Base-by-base conservation (phyloP, 1,140 invertebrate species). In the Drosophila bipectinata region DNA sequence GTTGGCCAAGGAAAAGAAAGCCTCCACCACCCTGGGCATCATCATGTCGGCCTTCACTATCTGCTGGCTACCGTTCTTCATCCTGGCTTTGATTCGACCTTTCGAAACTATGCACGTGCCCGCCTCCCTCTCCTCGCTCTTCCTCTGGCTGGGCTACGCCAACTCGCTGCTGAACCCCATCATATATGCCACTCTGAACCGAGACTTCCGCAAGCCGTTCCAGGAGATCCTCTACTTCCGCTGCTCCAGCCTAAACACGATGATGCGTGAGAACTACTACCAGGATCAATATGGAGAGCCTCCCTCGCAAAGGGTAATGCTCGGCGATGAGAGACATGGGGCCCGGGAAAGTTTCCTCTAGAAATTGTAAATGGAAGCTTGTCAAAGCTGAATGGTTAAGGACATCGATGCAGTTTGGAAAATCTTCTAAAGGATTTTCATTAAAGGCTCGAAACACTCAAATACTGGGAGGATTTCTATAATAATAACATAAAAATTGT, bases 31-130 rank as follows among this genome's bases (percentile, higher is more conserved):
- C 0, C 93, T 99, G 58, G 98, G 98, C 10, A 99, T 99, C 57
- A 99, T 99, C 53, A 98, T 98, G 97, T 98, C 97, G 63, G 97
- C 98, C 1, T 99, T 99, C 88, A 97, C 96, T 12, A 93, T 99
- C 57, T 99, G 98, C 91, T 99, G 98, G 98, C 92, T 99, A 32
- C 98, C 98, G 1, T 99, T 99, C 92, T 99, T 99, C 92, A 96
- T 99, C 6, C 93, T 98, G 32, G 97, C 98, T 1, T 92, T 98
- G 8, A 94, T 98, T 30, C 94, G 95, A 83, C 97, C 95, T n/a
- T 98, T 98, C 57, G 93, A 94, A 61, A 94, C 93, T 48, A 92
- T 94, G 44, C 92, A 93, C 57, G 96, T 96, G 63, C 95, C 94
- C 93, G 97, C 95, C 94, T 91, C 97, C 93, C 90, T 99, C 94